Evolutionary conservation across 2,113 vertebrate species (phyloP).

Genomic region (Malaclemys terrapin): DNA sequence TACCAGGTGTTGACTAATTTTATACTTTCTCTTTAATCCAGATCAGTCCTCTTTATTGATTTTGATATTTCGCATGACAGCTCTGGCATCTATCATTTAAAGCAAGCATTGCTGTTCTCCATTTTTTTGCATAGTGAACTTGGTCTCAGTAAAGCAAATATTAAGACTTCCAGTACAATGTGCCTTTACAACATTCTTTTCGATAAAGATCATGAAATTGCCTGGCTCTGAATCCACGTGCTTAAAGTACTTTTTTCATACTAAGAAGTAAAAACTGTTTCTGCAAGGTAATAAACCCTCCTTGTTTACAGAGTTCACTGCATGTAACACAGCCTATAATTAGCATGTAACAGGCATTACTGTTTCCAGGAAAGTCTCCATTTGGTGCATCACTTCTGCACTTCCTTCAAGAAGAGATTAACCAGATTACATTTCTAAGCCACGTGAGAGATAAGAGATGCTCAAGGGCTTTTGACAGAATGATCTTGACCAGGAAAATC

Average conservation of each 20-base stretch:
- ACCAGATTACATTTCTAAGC: neutral
- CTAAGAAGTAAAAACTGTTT: neutral
- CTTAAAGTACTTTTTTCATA: neutral
- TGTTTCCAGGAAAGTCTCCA: neutral
- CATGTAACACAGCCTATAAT: neutral
- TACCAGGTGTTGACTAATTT: slow-evolving; percentile 34
- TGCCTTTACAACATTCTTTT: neutral
- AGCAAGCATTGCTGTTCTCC: slow-evolving; percentile 19
- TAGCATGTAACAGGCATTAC: neutral
- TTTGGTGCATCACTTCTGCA: neutral
- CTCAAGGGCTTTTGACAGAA: neutral
- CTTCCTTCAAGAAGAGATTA: neutral
- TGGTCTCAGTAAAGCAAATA: slow-evolving; percentile 24
- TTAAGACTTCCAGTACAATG: neutral
- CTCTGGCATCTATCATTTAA: slow-evolving; percentile 2
- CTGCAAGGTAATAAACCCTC: neutral
- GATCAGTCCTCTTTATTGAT: slow-evolving; percentile 35
- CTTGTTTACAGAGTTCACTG: neutral
- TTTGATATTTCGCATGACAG: slow-evolving; percentile 27
- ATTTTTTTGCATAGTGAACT: slow-evolving; percentile 22
- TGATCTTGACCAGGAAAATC: neutral
- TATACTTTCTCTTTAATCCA: slow-evolving; percentile 52
- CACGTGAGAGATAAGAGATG: neutral
- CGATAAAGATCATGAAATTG: neutral
- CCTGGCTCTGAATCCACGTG: neutral